Percentiles rank a stretch among this genome's conserved stretches.
Evolutionary conservation across 2,797 vertebrate species (phyloP).

Genomic region (Sebastes cheni): DNA sequence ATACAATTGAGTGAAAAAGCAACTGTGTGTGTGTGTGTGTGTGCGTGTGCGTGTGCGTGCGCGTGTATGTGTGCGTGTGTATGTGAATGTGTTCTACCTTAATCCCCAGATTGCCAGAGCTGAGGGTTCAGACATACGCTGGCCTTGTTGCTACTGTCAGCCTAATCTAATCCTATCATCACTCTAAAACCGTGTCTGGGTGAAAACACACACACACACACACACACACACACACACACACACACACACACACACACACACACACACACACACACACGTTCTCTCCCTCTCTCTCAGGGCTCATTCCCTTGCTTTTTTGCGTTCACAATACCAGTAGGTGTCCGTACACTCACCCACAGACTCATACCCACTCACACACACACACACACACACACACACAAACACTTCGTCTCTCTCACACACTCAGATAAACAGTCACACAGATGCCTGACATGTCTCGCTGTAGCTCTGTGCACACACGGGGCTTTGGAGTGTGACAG

Average conservation of each 20-base stretch:
- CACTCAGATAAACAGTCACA: neutral
- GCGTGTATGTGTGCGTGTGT: constrained; percentile 3
- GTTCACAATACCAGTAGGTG: neutral
- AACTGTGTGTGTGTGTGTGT: neutral
- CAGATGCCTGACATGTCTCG: constrained; percentile 17
- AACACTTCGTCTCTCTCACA: neutral
- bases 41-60: constrained; percentile 12
- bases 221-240: constrained; percentile 7
- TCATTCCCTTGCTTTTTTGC: constrained; percentile 3
- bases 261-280: constrained; percentile 4
- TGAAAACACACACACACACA: constrained; percentile 47
- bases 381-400: neutral
- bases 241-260: constrained; percentile 18
- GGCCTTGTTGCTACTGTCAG: constrained; percentile 64
- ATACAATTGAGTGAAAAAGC: neutral
- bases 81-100: constrained; percentile 45
- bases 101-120: constrained; percentile 66
- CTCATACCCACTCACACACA: neutral
- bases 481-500: constrained; percentile 41
- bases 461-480: constrained; percentile 26
- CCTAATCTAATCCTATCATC: constrained; percentile 75
- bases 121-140: constrained; percentile 61
- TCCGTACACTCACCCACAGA: neutral
- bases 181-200: constrained; percentile 60
- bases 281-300: neutral